Evolutionary conservation across 2,888 invertebrate genomes (phyloP).

Genomic region (Cremastinae sp.): DNA sequence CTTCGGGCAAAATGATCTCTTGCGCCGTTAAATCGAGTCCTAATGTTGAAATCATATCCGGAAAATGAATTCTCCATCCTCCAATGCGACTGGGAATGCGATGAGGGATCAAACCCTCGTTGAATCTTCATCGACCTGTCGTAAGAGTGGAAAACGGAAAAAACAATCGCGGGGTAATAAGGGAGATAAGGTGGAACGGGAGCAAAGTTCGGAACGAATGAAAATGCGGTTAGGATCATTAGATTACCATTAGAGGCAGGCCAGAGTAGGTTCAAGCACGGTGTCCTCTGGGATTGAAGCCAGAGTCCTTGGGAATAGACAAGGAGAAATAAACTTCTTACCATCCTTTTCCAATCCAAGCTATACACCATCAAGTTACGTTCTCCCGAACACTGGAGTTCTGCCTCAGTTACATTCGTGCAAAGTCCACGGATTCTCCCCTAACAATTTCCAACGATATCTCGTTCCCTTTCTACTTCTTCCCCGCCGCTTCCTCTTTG

Average conservation of each 20-base stretch:
- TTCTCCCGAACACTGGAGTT: conserved; percentile 17
- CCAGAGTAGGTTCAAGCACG: conserved; percentile 31
- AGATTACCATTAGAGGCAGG: conserved; percentile 49
- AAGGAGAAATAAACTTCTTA: conserved; percentile 49
- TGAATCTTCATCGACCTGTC: conserved; percentile 21
- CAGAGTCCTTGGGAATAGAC: conserved; percentile 30
- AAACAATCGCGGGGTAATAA: conserved; percentile 27
- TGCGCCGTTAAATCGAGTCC: conserved; percentile 70
- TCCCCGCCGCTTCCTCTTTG: not conserved
- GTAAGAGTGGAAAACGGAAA: not conserved
- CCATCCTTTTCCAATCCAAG: conserved; percentile 27
- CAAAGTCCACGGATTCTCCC: conserved; percentile 47
- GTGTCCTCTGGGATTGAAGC: conserved; percentile 15
- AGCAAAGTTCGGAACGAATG: conserved; percentile 25
- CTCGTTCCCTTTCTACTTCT: conserved; percentile 10
- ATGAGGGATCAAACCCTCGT: conserved; percentile 66
- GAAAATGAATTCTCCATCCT: conserved; percentile 63
- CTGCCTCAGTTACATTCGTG: conserved; percentile 51
- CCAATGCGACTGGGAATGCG: conserved; percentile 64
- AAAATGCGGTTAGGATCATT: conserved; percentile 40
- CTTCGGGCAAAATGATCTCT: conserved; percentile 61
- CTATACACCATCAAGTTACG: not conserved
- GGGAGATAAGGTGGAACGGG: conserved; percentile 18
- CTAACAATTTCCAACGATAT: not conserved
- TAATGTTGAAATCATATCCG: conserved; percentile 71